Conservation (phyloP, 2,113 vertebrate species). For the Myxocyprinus asiaticus region DNA sequence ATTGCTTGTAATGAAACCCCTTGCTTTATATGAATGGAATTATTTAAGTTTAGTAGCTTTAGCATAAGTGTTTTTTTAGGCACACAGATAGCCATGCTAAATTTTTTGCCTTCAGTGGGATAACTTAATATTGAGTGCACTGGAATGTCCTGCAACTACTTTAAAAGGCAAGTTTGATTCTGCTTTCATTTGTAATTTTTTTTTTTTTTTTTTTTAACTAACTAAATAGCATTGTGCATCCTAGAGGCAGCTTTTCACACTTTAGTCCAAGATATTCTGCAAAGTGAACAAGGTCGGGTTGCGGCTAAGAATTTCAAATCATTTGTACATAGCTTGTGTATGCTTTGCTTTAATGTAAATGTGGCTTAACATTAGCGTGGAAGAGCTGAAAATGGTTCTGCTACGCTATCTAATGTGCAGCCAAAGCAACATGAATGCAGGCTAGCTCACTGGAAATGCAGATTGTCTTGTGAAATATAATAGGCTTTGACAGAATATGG, state of each 20-base stretch:
- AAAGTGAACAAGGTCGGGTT: slow-evolving; percentile 45
- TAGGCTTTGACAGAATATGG: slow-evolving; percentile 55
- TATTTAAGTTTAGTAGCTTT: slow-evolving; percentile 49
- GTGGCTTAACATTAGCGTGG: slow-evolving; percentile 49
- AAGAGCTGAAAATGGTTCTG: slow-evolving; percentile 24
- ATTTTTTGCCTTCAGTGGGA: slow-evolving; percentile 70
- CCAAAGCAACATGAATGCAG: slow-evolving; percentile 53
- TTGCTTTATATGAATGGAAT: slow-evolving; percentile 66
- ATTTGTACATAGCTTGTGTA: slow-evolving; percentile 59
- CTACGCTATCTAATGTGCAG: slow-evolving; percentile 51
- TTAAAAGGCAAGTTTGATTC: slow-evolving; percentile 51
- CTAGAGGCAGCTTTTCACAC: slow-evolving; percentile 51
- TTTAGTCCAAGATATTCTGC: slow-evolving; percentile 42
- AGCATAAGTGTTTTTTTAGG: slow-evolving; percentile 61
- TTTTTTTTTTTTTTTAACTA: slow-evolving; percentile 46
- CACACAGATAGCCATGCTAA: slow-evolving; percentile 73
- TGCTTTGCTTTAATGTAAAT: slow-evolving; percentile 62
- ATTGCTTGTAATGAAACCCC: slow-evolving; percentile 58
- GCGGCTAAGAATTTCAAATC: slow-evolving; percentile 50
- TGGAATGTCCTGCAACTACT: slow-evolving; percentile 59
- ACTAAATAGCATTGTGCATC: slow-evolving; percentile 48
- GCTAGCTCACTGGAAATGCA: slow-evolving; percentile 57
- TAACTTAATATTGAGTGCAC: slow-evolving; percentile 65
- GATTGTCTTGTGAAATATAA: slow-evolving; percentile 56
- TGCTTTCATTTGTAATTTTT: slow-evolving; percentile 17